phyloP scores from a whole-genome alignment of 2,888 invertebrate species.

The Apodemia duryi region DNA sequence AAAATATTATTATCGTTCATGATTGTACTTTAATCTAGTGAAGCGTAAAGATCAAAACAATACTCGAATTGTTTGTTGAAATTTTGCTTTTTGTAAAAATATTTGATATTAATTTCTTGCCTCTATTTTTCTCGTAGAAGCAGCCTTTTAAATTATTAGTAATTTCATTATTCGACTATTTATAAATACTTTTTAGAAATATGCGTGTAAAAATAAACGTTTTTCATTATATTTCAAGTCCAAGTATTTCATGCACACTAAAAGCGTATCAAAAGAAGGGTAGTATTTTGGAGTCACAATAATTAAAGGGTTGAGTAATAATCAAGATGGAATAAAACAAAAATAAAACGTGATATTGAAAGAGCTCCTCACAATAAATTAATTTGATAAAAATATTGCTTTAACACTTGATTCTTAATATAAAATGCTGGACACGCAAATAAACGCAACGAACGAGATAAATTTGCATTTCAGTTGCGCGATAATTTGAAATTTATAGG shows the following conservation, averaged over 20 bases:
- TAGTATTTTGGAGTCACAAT: too few species aligned
- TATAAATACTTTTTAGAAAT: too few species aligned
- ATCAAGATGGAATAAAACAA: background rate
- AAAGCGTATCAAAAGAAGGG: too few species aligned
- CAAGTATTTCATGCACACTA: too few species aligned
- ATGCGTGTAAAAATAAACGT: too few species aligned
- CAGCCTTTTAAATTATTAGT: too few species aligned
- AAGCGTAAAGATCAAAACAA: background rate
- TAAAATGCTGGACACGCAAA: conserved; percentile 9
- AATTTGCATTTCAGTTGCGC: conserved; percentile 31
- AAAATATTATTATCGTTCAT: background rate
- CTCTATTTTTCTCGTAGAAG: too few species aligned
- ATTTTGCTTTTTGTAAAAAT: background rate
- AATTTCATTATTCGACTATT: too few species aligned
- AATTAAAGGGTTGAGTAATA: too few species aligned
- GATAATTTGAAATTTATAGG: conserved; percentile 37
- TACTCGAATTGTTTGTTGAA: background rate
- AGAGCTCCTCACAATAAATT: background rate
- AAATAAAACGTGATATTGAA: background rate
- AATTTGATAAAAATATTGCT: background rate
- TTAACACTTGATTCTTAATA: background rate
- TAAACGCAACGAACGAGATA: conserved; percentile 9
- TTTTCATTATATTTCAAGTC: too few species aligned
- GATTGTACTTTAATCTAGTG: background rate
- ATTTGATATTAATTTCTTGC: too few species aligned